Base-by-base conservation (phyloP, 1,140 invertebrate species). In the Drosophila lowei region DNA sequence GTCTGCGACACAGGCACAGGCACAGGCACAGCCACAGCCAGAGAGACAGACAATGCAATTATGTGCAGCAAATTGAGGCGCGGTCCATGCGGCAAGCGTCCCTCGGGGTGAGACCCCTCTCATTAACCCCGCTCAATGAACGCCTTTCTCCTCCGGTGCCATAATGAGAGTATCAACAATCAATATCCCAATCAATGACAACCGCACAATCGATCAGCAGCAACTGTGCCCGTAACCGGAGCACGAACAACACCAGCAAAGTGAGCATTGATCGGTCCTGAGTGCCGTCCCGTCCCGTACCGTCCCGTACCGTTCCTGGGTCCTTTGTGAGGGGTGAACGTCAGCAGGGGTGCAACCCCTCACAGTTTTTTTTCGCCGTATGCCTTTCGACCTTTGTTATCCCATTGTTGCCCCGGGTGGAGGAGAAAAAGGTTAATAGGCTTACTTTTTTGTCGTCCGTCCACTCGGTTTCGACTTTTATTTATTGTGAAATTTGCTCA, bases 401-500 rank as follows among this genome's bases (percentile, higher is more conserved):
- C 18, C 57, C 54, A 49, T 66, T 60, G 42, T 63, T 53, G 43
- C 13, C 57, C 54, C 0, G 21, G 50, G 38, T 11, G 41, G 48
- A 72, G 67, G n/a, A 67, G 77, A 77, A 79, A 81, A 83, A 79
- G 83, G 83, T 88, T 86, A 88, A 88, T 88, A 88, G 83, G 83
- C 83, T 88, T 88, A 88, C 62, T 57, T 70, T 79, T 57, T 66
- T 44, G 41, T 72, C 53, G 55, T 79, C 56, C 65, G 15, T 53
- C 42, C 44, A 38, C 30, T 64, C 34, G 42, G 38, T 60, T 64
- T 54, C 64, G 50, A 64, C 76, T 84, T 77, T 83, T 79, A 67
- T 86, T 81, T 59, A 88, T 76, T 86, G 83, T 86, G 46, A 79
- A 86, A 79, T 88, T 88, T 88, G 83, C 83, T 81, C 84, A 86